Conservation (phyloP, 2,888 invertebrate species). For the Azorinus chamasolen region DNA sequence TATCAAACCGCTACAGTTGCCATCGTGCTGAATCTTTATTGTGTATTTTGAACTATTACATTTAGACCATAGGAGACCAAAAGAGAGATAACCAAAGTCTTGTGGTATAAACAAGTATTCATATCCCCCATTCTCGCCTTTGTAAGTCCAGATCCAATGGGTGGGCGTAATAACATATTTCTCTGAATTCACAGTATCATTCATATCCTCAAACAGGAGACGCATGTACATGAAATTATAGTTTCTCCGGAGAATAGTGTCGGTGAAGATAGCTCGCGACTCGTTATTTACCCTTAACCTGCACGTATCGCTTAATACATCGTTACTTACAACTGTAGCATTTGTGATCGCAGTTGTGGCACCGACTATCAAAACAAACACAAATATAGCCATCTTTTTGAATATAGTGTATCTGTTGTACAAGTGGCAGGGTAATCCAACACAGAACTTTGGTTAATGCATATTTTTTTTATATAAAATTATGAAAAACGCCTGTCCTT, state of each 20-base stretch:
- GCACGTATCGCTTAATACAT: no score
- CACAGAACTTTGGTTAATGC: no score
- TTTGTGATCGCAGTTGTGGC: no score
- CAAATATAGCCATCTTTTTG: no score
- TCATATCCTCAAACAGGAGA: conserved; percentile 14
- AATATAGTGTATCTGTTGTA: no score
- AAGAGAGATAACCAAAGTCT: conserved; percentile 48
- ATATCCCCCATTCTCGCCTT: conserved; percentile 39
- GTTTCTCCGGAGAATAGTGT: conserved; percentile 8
- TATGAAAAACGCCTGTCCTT: no score
- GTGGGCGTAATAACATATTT: conserved; percentile 17
- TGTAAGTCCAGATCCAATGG: conserved; percentile 55
- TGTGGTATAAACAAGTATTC: conserved; percentile 37
- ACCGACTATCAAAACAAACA: no score
- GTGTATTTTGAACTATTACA: not conserved
- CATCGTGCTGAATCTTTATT: not conserved
- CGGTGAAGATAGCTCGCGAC: conserved; percentile 1
- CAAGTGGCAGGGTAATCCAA: no score
- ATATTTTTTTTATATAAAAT: no score
- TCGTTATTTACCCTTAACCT: no score
- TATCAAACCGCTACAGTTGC: conserved; percentile 14
- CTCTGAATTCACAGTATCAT: conserved; percentile 9
- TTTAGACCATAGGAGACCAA: conserved; percentile 40
- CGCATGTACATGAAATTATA: conserved; percentile 46
- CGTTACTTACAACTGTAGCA: no score